Percentiles rank a stretch among this genome's conserved stretches.
These are phyloP conservation scores for Rhyacophila brunnea DNA, from an alignment of 1,140 invertebrate species.

Conservation along the genomic window DNA sequence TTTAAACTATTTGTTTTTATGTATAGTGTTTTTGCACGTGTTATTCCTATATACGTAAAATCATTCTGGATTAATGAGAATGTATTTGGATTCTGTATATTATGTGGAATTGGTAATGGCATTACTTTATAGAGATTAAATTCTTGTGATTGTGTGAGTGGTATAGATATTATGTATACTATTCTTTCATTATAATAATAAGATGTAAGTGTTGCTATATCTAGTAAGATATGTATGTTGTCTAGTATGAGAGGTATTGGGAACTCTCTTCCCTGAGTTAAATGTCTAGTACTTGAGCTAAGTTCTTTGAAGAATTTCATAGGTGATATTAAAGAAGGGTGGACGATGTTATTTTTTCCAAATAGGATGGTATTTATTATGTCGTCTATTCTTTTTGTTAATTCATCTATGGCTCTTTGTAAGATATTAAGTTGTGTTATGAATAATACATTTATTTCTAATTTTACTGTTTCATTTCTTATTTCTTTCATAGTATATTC, in stretches of 20 bases:
- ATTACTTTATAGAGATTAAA: conserved; percentile 1
- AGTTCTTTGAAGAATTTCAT: neutral
- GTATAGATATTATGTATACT: neutral
- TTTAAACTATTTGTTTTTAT: conserved; percentile 1
- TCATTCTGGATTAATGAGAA: neutral
- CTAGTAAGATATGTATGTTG: neutral
- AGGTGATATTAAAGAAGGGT: neutral
- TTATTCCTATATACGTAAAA: neutral
- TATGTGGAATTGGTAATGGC: conserved; percentile 4
- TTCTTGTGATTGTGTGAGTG: neutral
- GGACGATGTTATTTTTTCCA: neutral
- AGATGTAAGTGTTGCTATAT: no score
- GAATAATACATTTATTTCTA: neutral
- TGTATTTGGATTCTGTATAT: neutral
- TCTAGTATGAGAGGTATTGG: neutral
- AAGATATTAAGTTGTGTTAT: conserved; percentile 1
- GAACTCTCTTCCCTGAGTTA: conserved; percentile 2
- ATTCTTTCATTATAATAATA: neutral
- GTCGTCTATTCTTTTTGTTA: neutral
- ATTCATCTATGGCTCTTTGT: neutral
- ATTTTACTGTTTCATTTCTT: neutral
- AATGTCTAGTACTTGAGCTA: neutral
- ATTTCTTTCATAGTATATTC: neutral
- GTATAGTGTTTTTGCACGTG: neutral
- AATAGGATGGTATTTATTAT: neutral